Percentiles rank a stretch among this genome's conserved stretches.
These are phyloP conservation scores for Varecia variegata DNA, from an alignment of 2,797 vertebrate species.

Conservation along the genomic window DNA sequence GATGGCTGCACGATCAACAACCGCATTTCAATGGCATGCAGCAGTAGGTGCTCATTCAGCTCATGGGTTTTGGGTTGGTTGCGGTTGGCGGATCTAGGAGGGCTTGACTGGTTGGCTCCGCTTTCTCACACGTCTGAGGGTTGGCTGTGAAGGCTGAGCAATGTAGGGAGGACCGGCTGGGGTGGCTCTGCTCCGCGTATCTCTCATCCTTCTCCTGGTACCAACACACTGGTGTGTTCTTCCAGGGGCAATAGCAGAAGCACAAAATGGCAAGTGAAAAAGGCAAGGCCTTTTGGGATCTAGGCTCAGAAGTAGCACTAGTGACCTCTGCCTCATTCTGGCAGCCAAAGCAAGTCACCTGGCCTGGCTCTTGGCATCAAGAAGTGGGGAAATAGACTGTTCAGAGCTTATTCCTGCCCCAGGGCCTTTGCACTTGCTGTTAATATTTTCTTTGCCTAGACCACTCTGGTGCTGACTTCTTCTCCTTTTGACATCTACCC, in stretches of 20 bases:
- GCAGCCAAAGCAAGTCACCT: background rate
- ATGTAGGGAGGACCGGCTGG: background rate
- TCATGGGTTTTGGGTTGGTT: background rate
- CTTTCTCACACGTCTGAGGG: background rate
- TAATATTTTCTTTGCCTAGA: background rate
- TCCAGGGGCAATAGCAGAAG: background rate
- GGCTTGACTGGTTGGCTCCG: background rate
- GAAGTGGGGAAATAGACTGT: background rate
- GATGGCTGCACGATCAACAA: too few relatives aligned
- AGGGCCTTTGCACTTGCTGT: background rate
- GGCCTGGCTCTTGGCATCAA: background rate
- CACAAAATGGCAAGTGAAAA: background rate
- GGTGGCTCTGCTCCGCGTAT: rapidly evolving
- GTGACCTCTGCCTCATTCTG: background rate
- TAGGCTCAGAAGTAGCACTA: background rate
- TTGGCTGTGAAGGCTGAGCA: background rate
- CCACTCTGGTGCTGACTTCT: background rate
- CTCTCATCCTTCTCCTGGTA: background rate
- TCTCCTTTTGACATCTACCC: background rate
- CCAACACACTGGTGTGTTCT: background rate
- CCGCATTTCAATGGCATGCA: background rate
- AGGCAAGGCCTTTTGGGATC: too few relatives aligned
- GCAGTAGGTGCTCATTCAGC: background rate
- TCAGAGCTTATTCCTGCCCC: background rate
- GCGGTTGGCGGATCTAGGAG: background rate